A percentile compares a stretch with the other conserved stretches of the same genome.
phyloP scores from a whole-genome alignment of 2,888 invertebrate species.

The Tenodera sinensis region DNA sequence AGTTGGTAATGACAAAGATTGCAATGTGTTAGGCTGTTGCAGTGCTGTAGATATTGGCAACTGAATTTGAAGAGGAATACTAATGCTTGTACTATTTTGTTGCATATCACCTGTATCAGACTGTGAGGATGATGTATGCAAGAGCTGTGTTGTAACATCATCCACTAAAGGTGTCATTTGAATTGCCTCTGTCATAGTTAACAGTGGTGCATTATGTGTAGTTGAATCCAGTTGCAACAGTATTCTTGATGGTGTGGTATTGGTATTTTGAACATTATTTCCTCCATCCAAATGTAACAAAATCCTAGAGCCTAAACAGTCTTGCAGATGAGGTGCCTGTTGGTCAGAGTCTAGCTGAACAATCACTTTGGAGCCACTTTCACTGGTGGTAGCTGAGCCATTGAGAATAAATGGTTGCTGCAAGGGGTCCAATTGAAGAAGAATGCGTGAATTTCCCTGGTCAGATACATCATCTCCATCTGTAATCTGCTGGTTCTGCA shows the following conservation, averaged over 20 bases:
- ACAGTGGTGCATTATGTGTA: neutral
- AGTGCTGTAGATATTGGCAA: conserved; percentile 11
- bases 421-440: neutral
- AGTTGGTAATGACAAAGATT: neutral
- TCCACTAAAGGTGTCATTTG: conserved; percentile 14
- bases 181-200: conserved; percentile 7
- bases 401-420: neutral
- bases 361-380: neutral
- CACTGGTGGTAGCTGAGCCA: neutral
- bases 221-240: neutral
- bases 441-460: neutral
- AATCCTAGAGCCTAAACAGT: neutral
- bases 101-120: neutral
- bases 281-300: neutral
- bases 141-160: neutral
- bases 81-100: neutral
- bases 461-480: neutral
- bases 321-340: neutral
- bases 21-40: neutral
- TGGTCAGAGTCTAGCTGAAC: neutral
- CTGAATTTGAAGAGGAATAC: conserved; percentile 15
- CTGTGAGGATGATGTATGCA: neutral
- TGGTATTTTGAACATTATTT: neutral
- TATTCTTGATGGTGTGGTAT: neutral
- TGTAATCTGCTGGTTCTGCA: neutral